phyloP scores from a whole-genome alignment of 2,888 invertebrate genomes.

The Rosalia funebris region DNA sequence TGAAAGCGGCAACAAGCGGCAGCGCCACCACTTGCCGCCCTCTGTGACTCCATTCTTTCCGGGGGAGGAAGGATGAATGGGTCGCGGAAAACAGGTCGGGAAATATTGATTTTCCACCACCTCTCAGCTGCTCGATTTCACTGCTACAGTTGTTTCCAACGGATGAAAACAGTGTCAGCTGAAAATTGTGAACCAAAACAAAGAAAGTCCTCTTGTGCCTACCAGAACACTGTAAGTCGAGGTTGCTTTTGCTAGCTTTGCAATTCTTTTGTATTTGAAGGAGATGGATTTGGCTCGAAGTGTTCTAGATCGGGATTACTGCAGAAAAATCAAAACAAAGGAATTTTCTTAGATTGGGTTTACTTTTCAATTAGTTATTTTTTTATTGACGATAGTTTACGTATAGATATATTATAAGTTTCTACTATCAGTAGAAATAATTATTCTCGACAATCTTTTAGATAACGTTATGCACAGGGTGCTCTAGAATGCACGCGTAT shows the following conservation, averaged over 20 bases:
- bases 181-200: slow-evolving; percentile 27
- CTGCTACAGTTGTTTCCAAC: slow-evolving; percentile 13
- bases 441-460: too few species aligned
- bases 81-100: slow-evolving; percentile 28
- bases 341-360: too few species aligned
- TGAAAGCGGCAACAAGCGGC: not conserved
- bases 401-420: too few species aligned
- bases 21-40: slow-evolving; percentile 7
- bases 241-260: slow-evolving; percentile 2
- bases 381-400: too few species aligned
- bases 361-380: too few species aligned
- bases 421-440: too few species aligned
- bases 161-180: slow-evolving; percentile 24
- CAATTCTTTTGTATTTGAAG: not conserved
- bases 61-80: slow-evolving; percentile 30
- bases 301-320: too few species aligned
- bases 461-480: too few species aligned
- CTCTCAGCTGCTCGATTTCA: slow-evolving; percentile 27
- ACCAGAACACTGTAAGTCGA: slow-evolving; percentile 9
- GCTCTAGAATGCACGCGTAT: too few species aligned
- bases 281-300: too few species aligned
- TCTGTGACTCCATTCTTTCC: not conserved
- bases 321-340: too few species aligned
- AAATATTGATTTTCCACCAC: slow-evolving; percentile 27
- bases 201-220: not conserved